phyloP scores from a whole-genome alignment of 30 jellyfish, hydroid and myxozoan species.

The Aurelia coerulea region DNA sequence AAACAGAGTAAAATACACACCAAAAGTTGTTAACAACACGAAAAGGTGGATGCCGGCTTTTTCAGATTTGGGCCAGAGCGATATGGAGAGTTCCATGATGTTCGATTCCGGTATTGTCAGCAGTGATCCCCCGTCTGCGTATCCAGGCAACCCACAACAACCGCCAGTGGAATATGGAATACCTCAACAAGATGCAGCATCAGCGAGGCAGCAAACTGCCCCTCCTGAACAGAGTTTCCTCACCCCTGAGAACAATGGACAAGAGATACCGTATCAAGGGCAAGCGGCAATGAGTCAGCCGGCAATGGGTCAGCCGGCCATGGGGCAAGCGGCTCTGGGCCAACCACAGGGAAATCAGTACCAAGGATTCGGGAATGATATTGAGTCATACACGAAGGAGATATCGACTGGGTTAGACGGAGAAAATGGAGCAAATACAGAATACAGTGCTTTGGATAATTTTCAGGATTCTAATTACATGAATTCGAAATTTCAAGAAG shows the following conservation, averaged over 20 bases:
- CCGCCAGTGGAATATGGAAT: conserved; percentile 23
- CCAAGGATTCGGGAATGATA: conserved; percentile 53
- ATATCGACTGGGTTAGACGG: conserved; percentile 37
- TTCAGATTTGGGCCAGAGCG: conserved; percentile 60
- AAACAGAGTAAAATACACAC: conserved; percentile 42
- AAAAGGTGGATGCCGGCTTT: conserved; percentile 84
- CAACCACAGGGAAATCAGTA: conserved; percentile 33
- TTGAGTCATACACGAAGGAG: conserved; percentile 64
- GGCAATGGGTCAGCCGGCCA: too few relatives aligned
- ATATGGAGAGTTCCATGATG: conserved; percentile 76
- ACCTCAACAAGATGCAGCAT: conserved; percentile 25
- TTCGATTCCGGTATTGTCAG: conserved; percentile 69
- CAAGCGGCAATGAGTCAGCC: neutral
- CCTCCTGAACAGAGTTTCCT: conserved; percentile 72
- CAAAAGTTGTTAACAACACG: conserved; percentile 48
- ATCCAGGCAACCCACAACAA: conserved; percentile 14
- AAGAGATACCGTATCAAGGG: conserved; percentile 4
- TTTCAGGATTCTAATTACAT: conserved; percentile 46
- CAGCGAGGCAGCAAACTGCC: conserved; percentile 13
- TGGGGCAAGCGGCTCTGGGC: conserved; percentile 25
- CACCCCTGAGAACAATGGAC: conserved; percentile 48
- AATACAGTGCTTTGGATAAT: conserved; percentile 28
- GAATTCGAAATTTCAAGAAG: conserved; percentile 62
- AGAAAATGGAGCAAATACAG: conserved; percentile 13
- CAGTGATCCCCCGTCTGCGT: conserved; percentile 47